Evolutionary conservation across 2,113 vertebrate genomes (phyloP).

Genomic region (Copsychus sechellarum): DNA sequence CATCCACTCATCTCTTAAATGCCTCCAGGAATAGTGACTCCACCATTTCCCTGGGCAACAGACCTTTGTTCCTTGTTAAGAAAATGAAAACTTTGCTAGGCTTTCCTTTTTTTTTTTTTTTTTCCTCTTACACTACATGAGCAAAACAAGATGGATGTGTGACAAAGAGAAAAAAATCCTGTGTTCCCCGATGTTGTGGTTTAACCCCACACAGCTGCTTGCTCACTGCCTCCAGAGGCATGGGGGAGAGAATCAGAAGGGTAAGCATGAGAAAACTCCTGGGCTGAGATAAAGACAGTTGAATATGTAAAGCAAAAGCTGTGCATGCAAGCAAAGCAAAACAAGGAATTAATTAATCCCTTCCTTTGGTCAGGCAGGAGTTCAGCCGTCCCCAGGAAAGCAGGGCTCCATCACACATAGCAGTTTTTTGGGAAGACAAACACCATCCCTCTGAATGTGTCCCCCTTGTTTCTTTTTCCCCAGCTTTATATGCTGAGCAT

Average conservation of each 20-base stretch:
- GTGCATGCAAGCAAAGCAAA: neutral
- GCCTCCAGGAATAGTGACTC: neutral
- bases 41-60: neutral
- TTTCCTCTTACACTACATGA: neutral
- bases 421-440: neutral
- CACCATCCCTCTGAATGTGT: neutral
- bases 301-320: neutral
- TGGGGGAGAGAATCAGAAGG: neutral
- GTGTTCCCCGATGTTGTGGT: neutral
- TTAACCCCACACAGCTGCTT: neutral
- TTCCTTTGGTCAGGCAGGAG: neutral
- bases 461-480: neutral
- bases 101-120: neutral
- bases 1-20: neutral
- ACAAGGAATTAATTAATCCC: neutral
- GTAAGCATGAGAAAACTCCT: neutral
- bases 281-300: neutral
- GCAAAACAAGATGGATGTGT: neutral
- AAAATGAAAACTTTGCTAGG: neutral
- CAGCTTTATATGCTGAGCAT: neutral
- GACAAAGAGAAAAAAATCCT: neutral
- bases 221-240: neutral
- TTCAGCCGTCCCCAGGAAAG: neutral
- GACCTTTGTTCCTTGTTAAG: neutral
- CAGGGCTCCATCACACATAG: accelerated